Evolutionary conservation across 2,797 vertebrate genomes (phyloP).

Genomic region (Lemur catta): DNA sequence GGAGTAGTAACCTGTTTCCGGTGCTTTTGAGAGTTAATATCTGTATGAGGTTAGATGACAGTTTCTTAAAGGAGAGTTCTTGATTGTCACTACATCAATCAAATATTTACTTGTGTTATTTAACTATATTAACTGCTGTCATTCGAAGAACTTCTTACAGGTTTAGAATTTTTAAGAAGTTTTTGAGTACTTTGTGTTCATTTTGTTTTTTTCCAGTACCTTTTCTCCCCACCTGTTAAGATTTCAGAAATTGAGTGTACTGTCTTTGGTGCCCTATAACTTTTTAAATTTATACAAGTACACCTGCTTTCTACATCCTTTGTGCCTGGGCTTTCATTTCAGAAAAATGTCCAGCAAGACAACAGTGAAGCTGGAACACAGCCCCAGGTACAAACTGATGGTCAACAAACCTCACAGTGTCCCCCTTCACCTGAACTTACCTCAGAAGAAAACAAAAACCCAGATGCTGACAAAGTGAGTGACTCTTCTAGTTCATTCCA

Average conservation of each 20-base stretch:
- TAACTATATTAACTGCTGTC: conserved; percentile 49
- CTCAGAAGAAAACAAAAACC: conserved; percentile 88
- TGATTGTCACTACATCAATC: not conserved
- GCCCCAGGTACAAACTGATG: conserved; percentile 89
- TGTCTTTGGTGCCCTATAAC: conserved; percentile 73
- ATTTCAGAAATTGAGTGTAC: conserved; percentile 60
- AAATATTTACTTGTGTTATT: not conserved
- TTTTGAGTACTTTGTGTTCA: conserved; percentile 42
- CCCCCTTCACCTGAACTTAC: conserved; percentile 87
- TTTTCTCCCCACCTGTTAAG: conserved; percentile 34
- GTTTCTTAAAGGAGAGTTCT: not conserved
- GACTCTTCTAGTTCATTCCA: conserved; percentile 83
- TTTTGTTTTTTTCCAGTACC: conserved; percentile 53
- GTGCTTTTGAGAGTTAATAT: not conserved
- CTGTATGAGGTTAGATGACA: not conserved
- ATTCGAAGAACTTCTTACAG: conserved; percentile 61
- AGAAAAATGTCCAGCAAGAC: conserved; percentile 89
- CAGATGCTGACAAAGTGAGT: conserved; percentile 89
- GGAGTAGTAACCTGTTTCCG: not conserved
- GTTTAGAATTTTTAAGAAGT: conserved; percentile 57
- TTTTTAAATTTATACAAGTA: conserved; percentile 74
- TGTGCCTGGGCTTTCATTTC: conserved; percentile 90
- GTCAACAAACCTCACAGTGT: conserved; percentile 85
- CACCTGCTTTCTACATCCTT: conserved; percentile 86
- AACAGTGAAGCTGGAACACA: conserved; percentile 88